Percentiles rank a stretch among this genome's conserved stretches.
Conservation (phyloP, 2,888 invertebrate species). For the Coelinius sp. region DNA sequence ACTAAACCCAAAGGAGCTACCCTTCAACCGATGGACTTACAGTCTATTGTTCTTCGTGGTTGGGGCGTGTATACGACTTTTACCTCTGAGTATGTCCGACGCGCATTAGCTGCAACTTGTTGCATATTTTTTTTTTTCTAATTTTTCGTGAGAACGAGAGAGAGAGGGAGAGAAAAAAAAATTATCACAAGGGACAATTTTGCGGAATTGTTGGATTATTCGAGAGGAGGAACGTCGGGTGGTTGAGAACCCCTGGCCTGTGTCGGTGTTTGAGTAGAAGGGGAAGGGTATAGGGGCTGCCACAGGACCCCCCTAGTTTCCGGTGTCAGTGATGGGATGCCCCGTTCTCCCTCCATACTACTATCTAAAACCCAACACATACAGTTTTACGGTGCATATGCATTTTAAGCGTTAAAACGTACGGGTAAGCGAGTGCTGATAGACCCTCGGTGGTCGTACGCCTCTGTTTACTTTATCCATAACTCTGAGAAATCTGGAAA, state of each 20-base stretch:
- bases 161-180: not conserved
- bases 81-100: conserved; percentile 20
- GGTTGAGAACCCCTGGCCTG: conserved; percentile 40
- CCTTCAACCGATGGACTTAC: conserved; percentile 24
- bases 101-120: conserved; percentile 16
- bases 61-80: conserved; percentile 34
- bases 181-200: not conserved
- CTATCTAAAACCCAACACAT: conserved; percentile 25
- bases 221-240: conserved; percentile 23
- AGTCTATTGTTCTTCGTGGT: conserved; percentile 43
- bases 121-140: not conserved
- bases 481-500: conserved; percentile 1
- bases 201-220: not conserved
- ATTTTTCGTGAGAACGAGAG: not conserved
- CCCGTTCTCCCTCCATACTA: conserved; percentile 46
- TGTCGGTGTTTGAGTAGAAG: conserved; percentile 29
- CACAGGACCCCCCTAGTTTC: conserved; percentile 57
- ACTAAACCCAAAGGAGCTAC: conserved; percentile 46
- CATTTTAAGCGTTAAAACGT: conserved; percentile 33
- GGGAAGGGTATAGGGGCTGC: conserved; percentile 47
- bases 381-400: conserved; percentile 30
- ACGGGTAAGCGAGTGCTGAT: conserved; percentile 36
- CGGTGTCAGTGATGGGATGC: conserved; percentile 58
- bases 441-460: conserved; percentile 43
- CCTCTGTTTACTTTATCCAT: conserved; percentile 48